Base-by-base conservation (phyloP, 2,888 invertebrate genomes). In the Dolomedes plantarius region DNA sequence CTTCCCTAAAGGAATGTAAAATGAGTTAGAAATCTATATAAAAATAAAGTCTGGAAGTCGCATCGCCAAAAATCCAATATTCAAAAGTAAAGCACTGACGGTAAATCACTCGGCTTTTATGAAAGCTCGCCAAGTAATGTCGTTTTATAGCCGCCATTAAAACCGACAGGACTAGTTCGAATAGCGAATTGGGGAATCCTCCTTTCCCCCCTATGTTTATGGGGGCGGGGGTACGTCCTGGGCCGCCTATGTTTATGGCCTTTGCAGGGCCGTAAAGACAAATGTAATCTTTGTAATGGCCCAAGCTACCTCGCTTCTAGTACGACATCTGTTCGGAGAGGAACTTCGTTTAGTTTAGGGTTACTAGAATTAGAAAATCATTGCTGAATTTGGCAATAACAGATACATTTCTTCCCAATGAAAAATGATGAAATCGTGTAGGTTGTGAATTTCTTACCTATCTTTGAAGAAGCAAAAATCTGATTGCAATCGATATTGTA, bases 261-360 rank as follows among this genome's bases (percentile, higher is more conserved):
- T 76, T 86, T 86, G 64, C 76, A 72, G 78, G 80, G 80, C 80
- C 80, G 73, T 86, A 86, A 86, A 86, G 86, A 86, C 86, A 86
- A 86, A 86, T 80, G 86, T 86, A 86, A 86, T 86, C 86, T 86
- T 86, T 76, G 86, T 86, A 86, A 86, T 86, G 80, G 86, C 86
- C 67, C 41, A 41, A 19, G 67, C 72, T 74, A 65, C 46, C 74
- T 67, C 56, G 67, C 50, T 31, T 56, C 62, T 27, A 28, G 50
- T 31, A 72, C 77, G 83, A 85, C 83, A 85, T 85, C 83, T 85
- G 83, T 85, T 85, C 75, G 32, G 46, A 62, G 71, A 65, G 50
- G 71, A 56, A 46, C 67, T 64, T 23, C 41, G 71, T n/a, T 64
- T 28, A 23, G 39, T 23, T n/a, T 1, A 1, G 56, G 56, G 56